Evolutionary conservation across 2,113 vertebrate species (phyloP).

Genomic region (Callionymus lyra): DNA sequence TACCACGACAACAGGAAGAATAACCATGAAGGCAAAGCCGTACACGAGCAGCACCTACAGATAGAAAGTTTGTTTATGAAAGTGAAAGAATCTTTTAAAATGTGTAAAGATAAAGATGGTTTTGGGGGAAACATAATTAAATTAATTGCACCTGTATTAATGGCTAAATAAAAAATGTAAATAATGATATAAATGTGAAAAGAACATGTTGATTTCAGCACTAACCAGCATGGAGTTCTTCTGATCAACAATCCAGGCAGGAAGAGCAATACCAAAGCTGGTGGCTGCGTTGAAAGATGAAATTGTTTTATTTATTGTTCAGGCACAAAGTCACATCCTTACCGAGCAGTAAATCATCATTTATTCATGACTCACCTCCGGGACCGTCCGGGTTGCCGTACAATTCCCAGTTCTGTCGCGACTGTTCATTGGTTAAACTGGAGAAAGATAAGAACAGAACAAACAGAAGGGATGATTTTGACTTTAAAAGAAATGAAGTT

Average conservation of each 20-base stretch:
- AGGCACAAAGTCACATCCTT: background rate
- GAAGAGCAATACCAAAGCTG: conserved; percentile 93
- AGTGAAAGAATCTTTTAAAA: too few species aligned
- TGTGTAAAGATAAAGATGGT: too few species aligned
- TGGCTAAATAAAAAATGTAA: background rate
- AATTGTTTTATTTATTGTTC: background rate
- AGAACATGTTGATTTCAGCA: conserved; percentile 4
- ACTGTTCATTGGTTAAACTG: conserved; percentile 94
- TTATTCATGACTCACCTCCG: conserved; percentile 76
- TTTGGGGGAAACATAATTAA: too few species aligned
- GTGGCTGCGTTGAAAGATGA: conserved; percentile 66
- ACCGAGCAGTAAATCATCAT: too few species aligned
- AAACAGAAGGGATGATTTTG: background rate
- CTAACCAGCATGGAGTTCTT: conserved; percentile 97
- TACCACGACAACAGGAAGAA: conserved; percentile 97
- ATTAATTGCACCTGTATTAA: too few species aligned
- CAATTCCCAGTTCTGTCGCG: conserved; percentile 83
- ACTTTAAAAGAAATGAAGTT: background rate
- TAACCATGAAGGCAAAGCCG: conserved; percentile 98
- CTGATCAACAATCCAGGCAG: conserved; percentile 98
- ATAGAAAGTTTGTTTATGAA: background rate
- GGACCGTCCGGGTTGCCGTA: conserved; percentile 96
- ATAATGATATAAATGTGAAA: too few species aligned
- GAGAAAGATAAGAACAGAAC: background rate
- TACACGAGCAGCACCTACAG: conserved; percentile 90